A percentile compares a stretch with the other conserved stretches of the same genome.
phyloP scores from a whole-genome alignment of 2,888 invertebrate genomes.

The Latheticus oryzae region DNA sequence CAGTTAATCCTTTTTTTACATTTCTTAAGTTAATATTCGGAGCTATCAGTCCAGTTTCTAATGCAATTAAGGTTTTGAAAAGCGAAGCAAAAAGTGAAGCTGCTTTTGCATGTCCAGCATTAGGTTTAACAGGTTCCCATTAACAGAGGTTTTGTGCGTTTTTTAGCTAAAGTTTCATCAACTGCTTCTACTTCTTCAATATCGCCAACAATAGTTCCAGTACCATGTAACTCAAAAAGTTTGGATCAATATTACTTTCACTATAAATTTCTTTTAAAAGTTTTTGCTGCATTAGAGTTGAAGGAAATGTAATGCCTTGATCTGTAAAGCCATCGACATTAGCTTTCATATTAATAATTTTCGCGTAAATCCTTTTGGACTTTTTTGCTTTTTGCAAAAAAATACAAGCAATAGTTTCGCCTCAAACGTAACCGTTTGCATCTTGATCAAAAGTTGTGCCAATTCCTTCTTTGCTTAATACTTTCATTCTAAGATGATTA shows the following conservation, averaged over 20 bases:
- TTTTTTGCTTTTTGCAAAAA: constrained; percentile 74
- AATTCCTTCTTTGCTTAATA: constrained; percentile 83
- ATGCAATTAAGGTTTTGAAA: neutral
- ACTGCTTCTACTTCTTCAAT: constrained; percentile 73
- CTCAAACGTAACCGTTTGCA: constrained; percentile 82
- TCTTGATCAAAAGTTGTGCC: constrained; percentile 91
- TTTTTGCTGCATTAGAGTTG: constrained; percentile 57
- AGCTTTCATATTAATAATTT: constrained; percentile 68
- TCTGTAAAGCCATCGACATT: constrained; percentile 60
- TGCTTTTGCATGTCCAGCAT: constrained; percentile 63
- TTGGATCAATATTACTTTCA: constrained; percentile 71
- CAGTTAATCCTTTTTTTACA: neutral
- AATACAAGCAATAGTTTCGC: constrained; percentile 78
- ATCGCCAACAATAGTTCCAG: constrained; percentile 73
- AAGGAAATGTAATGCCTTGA: constrained; percentile 62
- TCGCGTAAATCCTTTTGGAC: constrained; percentile 67
- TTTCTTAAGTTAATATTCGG: constrained; percentile 69
- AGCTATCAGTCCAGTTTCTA: constrained; percentile 67
- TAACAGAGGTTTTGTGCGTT: constrained; percentile 69
- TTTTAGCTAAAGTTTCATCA: constrained; percentile 68
- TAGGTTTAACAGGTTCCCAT: constrained; percentile 67
- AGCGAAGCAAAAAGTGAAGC: constrained; percentile 68
- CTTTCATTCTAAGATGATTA: constrained; percentile 72
- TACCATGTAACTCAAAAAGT: constrained; percentile 73
- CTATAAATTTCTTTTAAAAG: constrained; percentile 70